Evolutionary conservation across 35 echinoderm and acorn worm genomes (phyloP).

Genomic region (Eucidaris tribuloides): DNA sequence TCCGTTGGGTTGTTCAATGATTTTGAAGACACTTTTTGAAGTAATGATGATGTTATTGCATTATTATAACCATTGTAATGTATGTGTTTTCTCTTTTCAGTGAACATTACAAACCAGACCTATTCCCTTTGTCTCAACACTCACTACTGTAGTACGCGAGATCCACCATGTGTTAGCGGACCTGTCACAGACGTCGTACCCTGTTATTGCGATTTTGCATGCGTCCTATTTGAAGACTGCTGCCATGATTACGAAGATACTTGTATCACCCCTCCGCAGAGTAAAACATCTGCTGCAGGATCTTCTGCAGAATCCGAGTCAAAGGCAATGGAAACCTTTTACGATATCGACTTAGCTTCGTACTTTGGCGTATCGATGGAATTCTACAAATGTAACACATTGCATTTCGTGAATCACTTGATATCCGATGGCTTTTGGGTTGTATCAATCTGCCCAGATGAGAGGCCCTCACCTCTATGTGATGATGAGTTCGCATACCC

Average conservation of each 20-base stretch:
- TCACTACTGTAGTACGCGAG: background rate
- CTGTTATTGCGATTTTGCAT: background rate
- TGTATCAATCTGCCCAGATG: background rate
- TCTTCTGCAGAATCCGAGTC: background rate
- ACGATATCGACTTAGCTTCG: background rate
- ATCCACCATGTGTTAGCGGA: background rate
- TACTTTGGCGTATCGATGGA: background rate
- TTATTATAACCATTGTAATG: too few relatives aligned
- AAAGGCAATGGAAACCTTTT: too few relatives aligned
- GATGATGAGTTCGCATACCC: background rate
- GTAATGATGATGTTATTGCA: too few relatives aligned
- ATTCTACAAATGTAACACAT: constrained; percentile 4
- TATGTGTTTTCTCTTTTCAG: too few relatives aligned
- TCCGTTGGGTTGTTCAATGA: too few relatives aligned
- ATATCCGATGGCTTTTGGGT: background rate
- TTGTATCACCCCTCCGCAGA: background rate
- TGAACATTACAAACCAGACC: too few relatives aligned
- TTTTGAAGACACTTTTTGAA: too few relatives aligned
- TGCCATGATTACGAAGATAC: background rate
- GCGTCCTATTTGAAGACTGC: background rate
- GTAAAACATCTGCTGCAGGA: background rate
- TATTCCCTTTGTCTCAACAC: too few relatives aligned
- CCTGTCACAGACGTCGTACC: background rate
- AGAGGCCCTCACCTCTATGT: too few relatives aligned
- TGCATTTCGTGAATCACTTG: background rate